Percentiles rank a stretch among this genome's conserved stretches.
These are phyloP conservation scores for Leucophenga montana DNA, from an alignment of 2,888 invertebrate genomes.

Conservation along the genomic window DNA sequence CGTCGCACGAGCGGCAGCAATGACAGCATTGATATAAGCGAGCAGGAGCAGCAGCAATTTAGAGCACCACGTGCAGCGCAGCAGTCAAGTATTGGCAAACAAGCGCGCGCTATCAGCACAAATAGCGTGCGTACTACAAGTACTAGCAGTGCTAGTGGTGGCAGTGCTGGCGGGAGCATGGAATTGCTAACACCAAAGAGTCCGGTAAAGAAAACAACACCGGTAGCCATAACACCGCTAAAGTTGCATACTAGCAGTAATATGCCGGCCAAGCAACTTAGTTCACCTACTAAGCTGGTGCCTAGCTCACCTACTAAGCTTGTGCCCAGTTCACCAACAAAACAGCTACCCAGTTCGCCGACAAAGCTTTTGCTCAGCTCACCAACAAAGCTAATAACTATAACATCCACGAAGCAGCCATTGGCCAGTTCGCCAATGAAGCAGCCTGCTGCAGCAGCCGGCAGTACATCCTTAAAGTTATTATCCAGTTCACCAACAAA, in stretches of 20 bases:
- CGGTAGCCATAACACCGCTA: background rate
- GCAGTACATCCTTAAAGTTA: background rate
- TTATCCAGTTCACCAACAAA: background rate
- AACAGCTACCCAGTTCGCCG: background rate
- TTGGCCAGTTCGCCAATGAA: slow-evolving; percentile 49
- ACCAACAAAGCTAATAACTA: slow-evolving; percentile 2
- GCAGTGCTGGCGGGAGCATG: slow-evolving; percentile 42
- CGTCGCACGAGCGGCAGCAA: slow-evolving; percentile 72
- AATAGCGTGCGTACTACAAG: slow-evolving; percentile 49
- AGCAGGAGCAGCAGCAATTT: slow-evolving; percentile 32
- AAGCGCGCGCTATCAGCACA: slow-evolving; percentile 53
- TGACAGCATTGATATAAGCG: slow-evolving; percentile 73
- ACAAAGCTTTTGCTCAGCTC: background rate
- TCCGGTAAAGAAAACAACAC: slow-evolving; percentile 42
- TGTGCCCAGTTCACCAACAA: slow-evolving; percentile 33
- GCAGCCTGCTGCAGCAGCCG: no score
- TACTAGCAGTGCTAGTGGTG: slow-evolving; percentile 41
- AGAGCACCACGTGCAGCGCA: background rate
- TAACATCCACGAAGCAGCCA: background rate
- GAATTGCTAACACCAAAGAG: slow-evolving; percentile 36
- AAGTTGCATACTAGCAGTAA: no score
- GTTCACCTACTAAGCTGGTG: background rate
- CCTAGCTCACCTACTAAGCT: background rate
- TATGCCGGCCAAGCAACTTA: slow-evolving; percentile 33
- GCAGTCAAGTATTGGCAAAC: slow-evolving; percentile 44